Evolutionary conservation across 2,888 invertebrate species (phyloP).

Genomic region (Blastobasis lacticolella): DNA sequence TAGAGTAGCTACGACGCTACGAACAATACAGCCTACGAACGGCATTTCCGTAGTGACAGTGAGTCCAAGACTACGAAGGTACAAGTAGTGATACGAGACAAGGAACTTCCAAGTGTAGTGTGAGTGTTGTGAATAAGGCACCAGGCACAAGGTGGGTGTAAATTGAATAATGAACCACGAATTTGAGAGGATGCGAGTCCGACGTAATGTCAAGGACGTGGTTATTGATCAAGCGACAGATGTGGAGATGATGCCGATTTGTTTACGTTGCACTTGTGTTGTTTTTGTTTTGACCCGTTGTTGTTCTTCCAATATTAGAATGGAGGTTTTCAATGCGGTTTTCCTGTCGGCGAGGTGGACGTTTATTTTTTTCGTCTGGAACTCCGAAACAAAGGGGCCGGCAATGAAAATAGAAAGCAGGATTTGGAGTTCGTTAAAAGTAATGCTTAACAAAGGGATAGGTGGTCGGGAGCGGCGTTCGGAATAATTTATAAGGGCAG

Average conservation of each 20-base stretch:
- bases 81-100: background rate
- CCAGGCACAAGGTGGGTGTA: slow-evolving; percentile 48
- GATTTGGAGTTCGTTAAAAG: slow-evolving; percentile 28
- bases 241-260: slow-evolving; percentile 12
- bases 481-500: slow-evolving; percentile 59
- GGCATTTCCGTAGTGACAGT: slow-evolving; percentile 34
- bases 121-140: background rate
- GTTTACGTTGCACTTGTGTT: slow-evolving; percentile 5
- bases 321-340: no score
- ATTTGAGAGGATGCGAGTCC: slow-evolving; percentile 30
- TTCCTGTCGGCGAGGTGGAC: no score
- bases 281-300: no score
- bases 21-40: slow-evolving; percentile 24
- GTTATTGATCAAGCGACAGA: slow-evolving; percentile 55
- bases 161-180: slow-evolving; percentile 42
- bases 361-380: no score
- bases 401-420: slow-evolving; percentile 7
- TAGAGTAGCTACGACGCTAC: slow-evolving; percentile 40
- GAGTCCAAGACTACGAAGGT: slow-evolving; percentile 22
- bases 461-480: slow-evolving; percentile 34
- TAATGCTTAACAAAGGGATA: slow-evolving; percentile 45
- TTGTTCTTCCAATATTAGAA: no score
- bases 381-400: no score
- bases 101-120: background rate
- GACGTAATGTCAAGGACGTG: slow-evolving; percentile 64